These are phyloP conservation scores for Oedothorax gibbosus DNA, from an alignment of 1,140 invertebrate genomes.

Conservation along the genomic window DNA sequence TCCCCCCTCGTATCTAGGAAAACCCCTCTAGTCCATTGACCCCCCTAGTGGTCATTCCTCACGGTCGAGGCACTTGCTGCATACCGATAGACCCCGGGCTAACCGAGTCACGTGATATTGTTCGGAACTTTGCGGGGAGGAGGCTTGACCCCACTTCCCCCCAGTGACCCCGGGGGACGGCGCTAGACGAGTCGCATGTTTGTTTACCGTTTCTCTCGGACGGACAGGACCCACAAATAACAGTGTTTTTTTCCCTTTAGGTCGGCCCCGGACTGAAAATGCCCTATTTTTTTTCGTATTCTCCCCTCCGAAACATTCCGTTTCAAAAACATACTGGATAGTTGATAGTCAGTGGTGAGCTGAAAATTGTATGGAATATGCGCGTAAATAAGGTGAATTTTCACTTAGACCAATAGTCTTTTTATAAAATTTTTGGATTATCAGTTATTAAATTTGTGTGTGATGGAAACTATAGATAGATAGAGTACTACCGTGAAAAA, in stretches of 20 bases:
- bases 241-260: background rate
- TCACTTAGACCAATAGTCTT: too few relatives aligned
- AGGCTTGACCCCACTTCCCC: constrained; percentile 28
- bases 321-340: too few relatives aligned
- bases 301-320: too few relatives aligned
- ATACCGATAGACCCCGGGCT: constrained; percentile 50
- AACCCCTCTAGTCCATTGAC: constrained; percentile 22
- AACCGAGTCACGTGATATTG: constrained; percentile 28
- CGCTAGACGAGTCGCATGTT: constrained; percentile 27
- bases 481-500: too few relatives aligned
- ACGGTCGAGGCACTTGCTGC: constrained; percentile 56
- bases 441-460: too few relatives aligned
- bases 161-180: constrained; percentile 9
- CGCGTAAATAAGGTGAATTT: too few relatives aligned
- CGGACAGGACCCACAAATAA: constrained; percentile 24
- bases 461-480: too few relatives aligned
- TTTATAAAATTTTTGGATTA: too few relatives aligned
- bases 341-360: too few relatives aligned
- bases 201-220: constrained; percentile 29
- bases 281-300: too few relatives aligned
- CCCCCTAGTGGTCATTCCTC: constrained; percentile 56
- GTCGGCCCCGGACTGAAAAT: too few relatives aligned
- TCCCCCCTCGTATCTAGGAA: background rate
- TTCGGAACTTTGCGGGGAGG: constrained; percentile 4
- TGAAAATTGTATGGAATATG: too few relatives aligned